Conservation (phyloP, 2,113 vertebrate species). For the Pipa parva region DNA sequence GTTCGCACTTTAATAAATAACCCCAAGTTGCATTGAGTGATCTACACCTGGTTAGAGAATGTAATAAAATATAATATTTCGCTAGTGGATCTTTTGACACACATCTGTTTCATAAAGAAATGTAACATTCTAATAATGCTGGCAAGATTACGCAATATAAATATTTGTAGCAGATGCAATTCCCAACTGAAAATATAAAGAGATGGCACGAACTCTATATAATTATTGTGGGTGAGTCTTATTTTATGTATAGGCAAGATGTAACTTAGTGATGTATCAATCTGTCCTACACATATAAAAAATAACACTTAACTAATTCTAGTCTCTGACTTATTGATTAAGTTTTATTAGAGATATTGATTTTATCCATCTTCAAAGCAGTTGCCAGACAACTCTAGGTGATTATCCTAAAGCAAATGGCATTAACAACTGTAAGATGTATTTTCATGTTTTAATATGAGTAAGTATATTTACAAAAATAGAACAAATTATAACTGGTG, state of each 20-base stretch:
- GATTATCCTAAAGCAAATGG: slow-evolving; percentile 17
- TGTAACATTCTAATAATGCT: too few species aligned
- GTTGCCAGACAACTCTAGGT: slow-evolving; percentile 2
- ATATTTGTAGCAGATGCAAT: too few species aligned
- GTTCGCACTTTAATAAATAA: too few species aligned
- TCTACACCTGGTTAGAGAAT: too few species aligned
- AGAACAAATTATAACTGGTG: slow-evolving; percentile 11
- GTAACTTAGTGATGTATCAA: slow-evolving; percentile 7
- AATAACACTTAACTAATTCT: slow-evolving; percentile 28
- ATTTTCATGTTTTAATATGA: slow-evolving; percentile 4
- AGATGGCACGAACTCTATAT: too few species aligned
- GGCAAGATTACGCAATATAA: too few species aligned
- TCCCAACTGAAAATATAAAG: too few species aligned
- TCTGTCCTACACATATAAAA: slow-evolving; percentile 13
- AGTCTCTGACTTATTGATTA: slow-evolving; percentile 28
- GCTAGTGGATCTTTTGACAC: too few species aligned
- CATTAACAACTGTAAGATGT: background rate
- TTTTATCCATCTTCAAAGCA: slow-evolving; percentile 3
- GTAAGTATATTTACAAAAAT: background rate
- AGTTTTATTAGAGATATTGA: slow-evolving; percentile 42
- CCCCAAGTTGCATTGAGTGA: too few species aligned
- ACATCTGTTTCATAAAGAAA: too few species aligned
- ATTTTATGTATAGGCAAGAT: background rate
- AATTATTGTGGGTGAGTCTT: background rate
- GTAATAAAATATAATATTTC: too few species aligned